Evolutionary conservation across 1,140 invertebrate genomes (phyloP).

Genomic region (Drosophila melanica): DNA sequence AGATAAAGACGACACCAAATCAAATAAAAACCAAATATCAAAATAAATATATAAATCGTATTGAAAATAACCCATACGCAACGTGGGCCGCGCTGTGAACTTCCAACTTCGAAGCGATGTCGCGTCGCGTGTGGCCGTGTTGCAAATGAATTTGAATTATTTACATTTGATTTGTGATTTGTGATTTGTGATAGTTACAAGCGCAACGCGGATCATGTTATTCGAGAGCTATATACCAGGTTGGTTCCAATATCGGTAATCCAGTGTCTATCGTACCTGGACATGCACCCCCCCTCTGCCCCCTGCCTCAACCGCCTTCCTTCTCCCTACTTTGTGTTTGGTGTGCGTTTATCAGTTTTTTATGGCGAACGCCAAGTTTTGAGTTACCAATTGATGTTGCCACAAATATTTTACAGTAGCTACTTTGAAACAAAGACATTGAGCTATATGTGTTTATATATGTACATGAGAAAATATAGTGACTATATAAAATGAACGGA

Average conservation of each 20-base stretch:
- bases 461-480: neutral
- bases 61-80: slow-evolving; percentile 35
- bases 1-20: slow-evolving; percentile 78
- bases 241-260: slow-evolving; percentile 52
- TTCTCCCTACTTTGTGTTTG: neutral
- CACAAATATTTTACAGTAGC: slow-evolving; percentile 33
- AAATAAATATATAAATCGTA: slow-evolving; percentile 27
- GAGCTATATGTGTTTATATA: too few species aligned
- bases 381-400: slow-evolving; percentile 31
- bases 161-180: slow-evolving; percentile 21
- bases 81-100: slow-evolving; percentile 20
- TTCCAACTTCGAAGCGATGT: slow-evolving; percentile 29
- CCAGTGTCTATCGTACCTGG: slow-evolving; percentile 14
- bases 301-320: too few species aligned
- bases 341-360: slow-evolving; percentile 25
- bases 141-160: slow-evolving; percentile 41
- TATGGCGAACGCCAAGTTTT: slow-evolving; percentile 32
- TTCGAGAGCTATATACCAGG: slow-evolving; percentile 82
- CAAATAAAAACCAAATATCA: slow-evolving; percentile 7
- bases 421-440: slow-evolving; percentile 17
- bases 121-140: slow-evolving; percentile 49
- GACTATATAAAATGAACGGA: slow-evolving; percentile 3
- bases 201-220: slow-evolving; percentile 63
- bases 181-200: slow-evolving; percentile 65
- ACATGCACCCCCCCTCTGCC: neutral